Conservation (phyloP, 2,888 invertebrate species). For the Oxycera nigricornis region DNA sequence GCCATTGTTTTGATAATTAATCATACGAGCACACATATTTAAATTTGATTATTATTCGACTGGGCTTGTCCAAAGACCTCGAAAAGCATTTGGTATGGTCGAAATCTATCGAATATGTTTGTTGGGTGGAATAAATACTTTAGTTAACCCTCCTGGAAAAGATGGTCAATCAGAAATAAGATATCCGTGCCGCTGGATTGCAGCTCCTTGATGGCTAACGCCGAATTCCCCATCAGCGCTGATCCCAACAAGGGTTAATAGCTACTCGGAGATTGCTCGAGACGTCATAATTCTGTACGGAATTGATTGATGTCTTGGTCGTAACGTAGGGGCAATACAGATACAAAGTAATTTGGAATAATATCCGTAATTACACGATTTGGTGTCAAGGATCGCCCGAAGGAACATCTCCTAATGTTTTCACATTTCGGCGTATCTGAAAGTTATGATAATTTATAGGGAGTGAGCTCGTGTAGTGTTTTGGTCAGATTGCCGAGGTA, state of each 20-base stretch:
- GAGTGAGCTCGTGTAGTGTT: neutral
- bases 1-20: slow-evolving; percentile 31
- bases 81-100: neutral
- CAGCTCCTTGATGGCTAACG: neutral
- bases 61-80: slow-evolving; percentile 11
- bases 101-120: neutral
- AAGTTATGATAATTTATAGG: neutral
- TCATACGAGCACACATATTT: slow-evolving; percentile 34
- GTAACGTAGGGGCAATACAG: slow-evolving; percentile 3
- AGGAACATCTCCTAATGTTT: slow-evolving; percentile 17
- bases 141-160: neutral
- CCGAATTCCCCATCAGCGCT: no score
- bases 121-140: neutral
- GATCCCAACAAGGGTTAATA: neutral
- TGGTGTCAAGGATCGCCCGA: slow-evolving; percentile 32
- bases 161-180: no score
- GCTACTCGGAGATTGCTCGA: neutral
- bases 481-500: no score
- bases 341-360: slow-evolving; percentile 32
- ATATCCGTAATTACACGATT: slow-evolving; percentile 30
- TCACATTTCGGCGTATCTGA: neutral
- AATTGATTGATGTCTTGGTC: slow-evolving; percentile 33
- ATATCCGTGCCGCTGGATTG: no score
- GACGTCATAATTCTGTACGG: neutral
- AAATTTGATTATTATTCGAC: slow-evolving; percentile 36